Evolutionary conservation across 2,113 vertebrate genomes (phyloP).

Genomic region (Haliaeetus leucogaster): DNA sequence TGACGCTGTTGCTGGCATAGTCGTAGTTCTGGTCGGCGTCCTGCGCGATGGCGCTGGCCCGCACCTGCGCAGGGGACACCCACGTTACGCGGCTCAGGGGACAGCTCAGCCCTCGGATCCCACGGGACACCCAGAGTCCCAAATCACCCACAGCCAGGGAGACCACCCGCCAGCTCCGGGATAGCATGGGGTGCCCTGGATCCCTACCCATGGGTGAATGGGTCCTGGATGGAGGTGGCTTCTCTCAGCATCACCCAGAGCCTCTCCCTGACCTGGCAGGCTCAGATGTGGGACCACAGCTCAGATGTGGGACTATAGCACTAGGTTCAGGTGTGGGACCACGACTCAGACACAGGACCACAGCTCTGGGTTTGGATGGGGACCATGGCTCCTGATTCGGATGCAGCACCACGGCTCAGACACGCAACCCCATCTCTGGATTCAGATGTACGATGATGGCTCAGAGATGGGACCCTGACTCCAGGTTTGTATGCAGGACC

Average conservation of each 20-base stretch:
- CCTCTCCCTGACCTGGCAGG: neutral
- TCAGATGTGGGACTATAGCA: neutral
- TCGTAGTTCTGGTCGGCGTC: slow-evolving; percentile 98
- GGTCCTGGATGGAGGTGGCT: neutral
- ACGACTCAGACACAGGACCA: rapidly evolving
- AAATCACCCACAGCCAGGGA: neutral
- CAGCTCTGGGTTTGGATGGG: neutral
- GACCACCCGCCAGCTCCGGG: rapidly evolving
- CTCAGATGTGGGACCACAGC: rapidly evolving
- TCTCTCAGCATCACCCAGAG: neutral
- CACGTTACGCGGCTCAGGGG: neutral
- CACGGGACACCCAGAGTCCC: neutral
- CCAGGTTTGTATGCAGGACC: neutral
- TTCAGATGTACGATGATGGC: rapidly evolving
- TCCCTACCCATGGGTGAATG: rapidly evolving
- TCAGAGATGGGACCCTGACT: rapidly evolving
- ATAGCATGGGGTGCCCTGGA: neutral
- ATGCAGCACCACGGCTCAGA: neutral
- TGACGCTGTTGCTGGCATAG: slow-evolving; percentile 97
- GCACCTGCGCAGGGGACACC: slow-evolving; percentile 77
- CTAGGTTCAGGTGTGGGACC: neutral
- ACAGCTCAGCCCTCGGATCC: neutral
- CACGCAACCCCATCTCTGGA: rapidly evolving
- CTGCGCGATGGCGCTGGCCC: slow-evolving; percentile 96
- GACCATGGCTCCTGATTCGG: rapidly evolving